Conservation (phyloP, 2,113 vertebrate species). For the Siniperca chuatsi region DNA sequence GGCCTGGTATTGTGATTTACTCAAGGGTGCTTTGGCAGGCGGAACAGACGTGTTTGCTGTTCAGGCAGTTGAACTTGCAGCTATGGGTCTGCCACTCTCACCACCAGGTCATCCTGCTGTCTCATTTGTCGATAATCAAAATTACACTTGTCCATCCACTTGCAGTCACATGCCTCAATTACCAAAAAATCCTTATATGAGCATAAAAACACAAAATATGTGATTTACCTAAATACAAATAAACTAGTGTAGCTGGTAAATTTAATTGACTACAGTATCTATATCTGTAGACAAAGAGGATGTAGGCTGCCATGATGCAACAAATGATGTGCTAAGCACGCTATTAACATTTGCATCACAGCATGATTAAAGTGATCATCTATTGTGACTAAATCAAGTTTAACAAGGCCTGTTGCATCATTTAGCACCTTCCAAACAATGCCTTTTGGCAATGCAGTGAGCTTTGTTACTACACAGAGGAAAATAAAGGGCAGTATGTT, state of each 20-base stretch:
- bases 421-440: conserved; percentile 78
- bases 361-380: conserved; percentile 87
- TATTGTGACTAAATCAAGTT: conserved; percentile 85
- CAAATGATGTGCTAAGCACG: conserved; percentile 85
- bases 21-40: conserved; percentile 27
- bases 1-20: conserved; percentile 31
- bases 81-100: conserved; percentile 41
- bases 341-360: conserved; percentile 87
- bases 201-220: background rate
- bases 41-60: conserved; percentile 46
- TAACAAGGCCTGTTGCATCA: conserved; percentile 86
- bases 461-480: conserved; percentile 61
- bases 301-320: conserved; percentile 77
- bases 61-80: conserved; percentile 58
- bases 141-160: conserved; percentile 33
- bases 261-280: conserved; percentile 43
- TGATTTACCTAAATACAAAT: conserved; percentile 10
- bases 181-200: background rate
- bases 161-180: background rate
- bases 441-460: conserved; percentile 73
- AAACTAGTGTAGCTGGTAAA: conserved; percentile 7
- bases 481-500: conserved; percentile 59
- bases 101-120: conserved; percentile 38
- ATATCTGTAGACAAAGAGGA: conserved; percentile 64
- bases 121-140: conserved; percentile 42